Base-by-base conservation (phyloP, 1,140 invertebrate species). In the Drosophila burlai region DNA sequence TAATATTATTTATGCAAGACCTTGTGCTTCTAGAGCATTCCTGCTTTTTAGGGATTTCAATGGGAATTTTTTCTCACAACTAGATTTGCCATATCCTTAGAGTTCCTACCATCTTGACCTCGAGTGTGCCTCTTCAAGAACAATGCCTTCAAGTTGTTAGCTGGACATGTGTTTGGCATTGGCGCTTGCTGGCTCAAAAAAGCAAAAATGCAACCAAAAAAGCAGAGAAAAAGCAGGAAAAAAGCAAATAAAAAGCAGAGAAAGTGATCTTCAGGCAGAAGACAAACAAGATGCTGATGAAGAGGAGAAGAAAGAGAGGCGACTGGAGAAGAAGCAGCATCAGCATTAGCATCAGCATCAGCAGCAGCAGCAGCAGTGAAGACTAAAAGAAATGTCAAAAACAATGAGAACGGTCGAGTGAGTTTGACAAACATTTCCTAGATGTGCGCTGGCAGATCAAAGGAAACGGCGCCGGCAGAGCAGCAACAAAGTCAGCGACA, bases 401-500 rank as follows among this genome's bases (percentile, higher is more conserved):
- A 84, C 80, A 81, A 90, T 92, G 90, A 92, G 77, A 81, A 92
- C 91, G 90, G 90, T 92, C 85, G 75, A 92, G 78, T 90, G 90
- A 83, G 83, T 90, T 92, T 92, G 90, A 91, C 89, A 91, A 91
- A 91, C 89, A 89, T 91, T 91, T 91, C 89, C 89, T 91, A 91
- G 89, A 91, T 91, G 84, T 76, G 79, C 83, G 89, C 84, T 91
- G 89, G 89, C 89, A 91, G 89, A 91, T 92, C 90, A 92, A 92
- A 92, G 90, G 55, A 65, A 75, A 57, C 81, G 59, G 58, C 75
- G 67, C 59, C 71, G 61, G 42, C 62, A 54, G 29, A 55, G 52
- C 75, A 65, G 77, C 46, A 58, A 68, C 63, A 61, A 76, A 55
- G 52, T 78, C 65, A 60, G 46, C 45, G 55, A 57, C 67, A 52